phyloP scores from a whole-genome alignment of 2,113 vertebrate species.

The Prolemur simus region DNA sequence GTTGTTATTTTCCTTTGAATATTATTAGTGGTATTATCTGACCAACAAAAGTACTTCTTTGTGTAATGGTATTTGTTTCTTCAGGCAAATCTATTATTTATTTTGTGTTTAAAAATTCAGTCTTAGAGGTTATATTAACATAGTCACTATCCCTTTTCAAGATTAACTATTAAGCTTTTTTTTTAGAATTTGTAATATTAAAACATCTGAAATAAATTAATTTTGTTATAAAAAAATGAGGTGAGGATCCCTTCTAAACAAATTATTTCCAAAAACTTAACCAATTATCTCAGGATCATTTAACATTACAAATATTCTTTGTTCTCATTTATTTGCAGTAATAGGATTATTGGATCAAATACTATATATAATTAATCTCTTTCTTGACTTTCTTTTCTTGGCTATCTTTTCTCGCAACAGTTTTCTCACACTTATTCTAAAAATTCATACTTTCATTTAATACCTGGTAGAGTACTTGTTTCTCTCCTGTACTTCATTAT shows the following conservation, averaged over 20 bases:
- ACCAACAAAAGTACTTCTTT: not conserved
- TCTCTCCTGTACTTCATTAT: not conserved
- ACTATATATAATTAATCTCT: not conserved
- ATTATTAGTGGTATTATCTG: not conserved
- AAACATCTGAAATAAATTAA: conserved; percentile 9
- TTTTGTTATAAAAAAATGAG: not conserved
- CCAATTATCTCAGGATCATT: conserved; percentile 4
- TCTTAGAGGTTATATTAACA: not conserved
- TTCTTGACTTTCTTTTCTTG: not conserved
- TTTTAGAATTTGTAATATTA: not conserved
- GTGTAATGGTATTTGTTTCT: not conserved
- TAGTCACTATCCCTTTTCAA: not conserved
- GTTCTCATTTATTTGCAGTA: conserved; percentile 13
- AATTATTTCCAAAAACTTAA: conserved; percentile 19
- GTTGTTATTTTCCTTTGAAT: not conserved
- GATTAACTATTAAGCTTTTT: not conserved
- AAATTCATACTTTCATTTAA: not conserved
- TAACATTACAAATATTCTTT: conserved; percentile 33
- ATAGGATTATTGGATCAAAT: not conserved
- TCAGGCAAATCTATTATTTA: not conserved
- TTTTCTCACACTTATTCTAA: not conserved
- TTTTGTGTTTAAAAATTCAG: not conserved
- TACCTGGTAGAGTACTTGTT: not conserved
- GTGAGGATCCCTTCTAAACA: not conserved
- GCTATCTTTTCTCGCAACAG: not conserved